Base-by-base conservation (phyloP, 2,888 invertebrate species). In the Lepidochrysops patricia region DNA sequence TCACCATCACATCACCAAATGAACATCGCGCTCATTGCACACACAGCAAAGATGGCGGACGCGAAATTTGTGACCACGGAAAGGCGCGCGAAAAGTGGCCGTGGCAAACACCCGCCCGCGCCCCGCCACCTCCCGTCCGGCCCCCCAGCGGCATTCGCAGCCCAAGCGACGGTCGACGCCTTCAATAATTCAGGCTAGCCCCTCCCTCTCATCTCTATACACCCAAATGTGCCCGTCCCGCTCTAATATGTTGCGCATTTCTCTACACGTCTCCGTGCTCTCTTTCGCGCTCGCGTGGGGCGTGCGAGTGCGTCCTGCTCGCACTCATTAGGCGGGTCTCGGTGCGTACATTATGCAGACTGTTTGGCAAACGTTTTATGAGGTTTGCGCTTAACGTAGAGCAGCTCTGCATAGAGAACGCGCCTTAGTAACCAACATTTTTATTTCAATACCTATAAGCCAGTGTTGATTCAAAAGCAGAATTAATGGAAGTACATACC, bases 151-250 rank as follows among this genome's bases (percentile, higher is more conserved):
- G 72, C 79, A 74, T 74, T 79, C 77, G 76, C 82, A 72, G 81
- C 79, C 81, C 74, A 84, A 84, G 82, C 82, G 84, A 82, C 85
- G 84, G 80, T 79, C 84, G 81, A 66, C 65, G 66, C 72, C 75
- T 80, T 86, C 75, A 84, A 88, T 88, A 82, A 86, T 87, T 82
- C 85, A 85, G 82, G 71, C 70, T 68, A 73, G 74, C 80, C 74
- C 80, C 77, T 78, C 79, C 78, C 74, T 78, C 70, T 72, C 71
- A 58, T 64, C 60, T 62, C 57, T 67, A 63, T 64, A 63, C 67
- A 63, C 63, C 66, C 68, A 68, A 66, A 69, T 74, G 67, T 58
- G 66, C 63, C 73, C 61, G 57, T 79, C 76, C 68, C 70, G 57
- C 62, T 77, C 70, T 57, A 35, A 27, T 62, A 43, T 63, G 67